Conservation (phyloP, 2,797 vertebrate species). For the Gallinago nigripennis region DNA sequence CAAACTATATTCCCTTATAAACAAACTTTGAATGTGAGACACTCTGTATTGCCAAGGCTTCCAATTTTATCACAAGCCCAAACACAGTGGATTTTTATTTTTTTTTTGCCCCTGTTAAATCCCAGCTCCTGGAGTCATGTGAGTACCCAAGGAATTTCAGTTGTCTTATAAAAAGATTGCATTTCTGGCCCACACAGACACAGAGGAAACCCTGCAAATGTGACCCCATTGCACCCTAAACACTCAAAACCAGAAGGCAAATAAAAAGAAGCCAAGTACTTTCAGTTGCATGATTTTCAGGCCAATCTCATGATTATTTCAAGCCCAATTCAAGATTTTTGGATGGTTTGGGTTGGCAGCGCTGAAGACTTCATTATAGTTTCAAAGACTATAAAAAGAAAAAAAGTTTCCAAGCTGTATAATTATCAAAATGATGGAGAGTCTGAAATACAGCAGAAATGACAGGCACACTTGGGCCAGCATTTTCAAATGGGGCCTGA, state of each 20-base stretch:
- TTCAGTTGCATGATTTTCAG: constrained; percentile 58
- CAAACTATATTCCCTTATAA: constrained; percentile 44
- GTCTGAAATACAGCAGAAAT: constrained; percentile 65
- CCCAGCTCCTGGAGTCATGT: constrained; percentile 33
- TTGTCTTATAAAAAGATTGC: constrained; percentile 45
- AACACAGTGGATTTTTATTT: neutral
- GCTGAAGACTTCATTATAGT: constrained; percentile 62
- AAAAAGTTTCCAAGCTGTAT: constrained; percentile 68
- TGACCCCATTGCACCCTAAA: constrained; percentile 60
- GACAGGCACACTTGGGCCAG: constrained; percentile 57
- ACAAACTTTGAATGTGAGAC: constrained; percentile 62
- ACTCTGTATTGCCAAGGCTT: constrained; percentile 36
- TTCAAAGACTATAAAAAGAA: constrained; percentile 73
- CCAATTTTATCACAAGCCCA: constrained; percentile 54
- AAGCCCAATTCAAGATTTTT: constrained; percentile 64
- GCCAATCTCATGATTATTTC: constrained; percentile 71
- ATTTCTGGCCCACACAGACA: constrained; percentile 57
- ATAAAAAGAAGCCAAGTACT: constrained; percentile 62
- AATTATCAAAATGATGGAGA: constrained; percentile 71
- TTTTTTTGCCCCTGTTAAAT: neutral
- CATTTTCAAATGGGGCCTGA: constrained; percentile 55
- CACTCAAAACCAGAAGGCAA: constrained; percentile 66
- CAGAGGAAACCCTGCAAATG: constrained; percentile 58
- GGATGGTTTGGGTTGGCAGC: constrained; percentile 67
- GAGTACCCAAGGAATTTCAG: constrained; percentile 54